Evolutionary conservation across 2,888 invertebrate genomes (phyloP).

Genomic region (Drosophila quasianomalipes): DNA sequence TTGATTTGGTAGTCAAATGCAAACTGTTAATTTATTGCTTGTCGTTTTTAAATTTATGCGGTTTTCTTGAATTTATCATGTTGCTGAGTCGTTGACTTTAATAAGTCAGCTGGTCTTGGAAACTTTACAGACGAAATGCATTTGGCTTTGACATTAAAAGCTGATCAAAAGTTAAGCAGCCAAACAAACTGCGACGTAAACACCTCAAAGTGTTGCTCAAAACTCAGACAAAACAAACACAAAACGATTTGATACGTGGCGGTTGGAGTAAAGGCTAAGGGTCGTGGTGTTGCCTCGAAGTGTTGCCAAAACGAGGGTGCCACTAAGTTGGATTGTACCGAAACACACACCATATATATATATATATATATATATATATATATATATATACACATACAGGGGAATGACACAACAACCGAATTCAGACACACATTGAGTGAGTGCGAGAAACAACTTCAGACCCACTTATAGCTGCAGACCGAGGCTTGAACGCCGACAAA

Average conservation of each 20-base stretch:
- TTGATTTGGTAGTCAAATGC: slow-evolving; percentile 8
- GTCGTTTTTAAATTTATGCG: neutral
- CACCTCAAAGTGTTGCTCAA: slow-evolving; percentile 58
- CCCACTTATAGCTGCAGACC: slow-evolving; percentile 27
- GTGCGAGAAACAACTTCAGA: slow-evolving; percentile 16
- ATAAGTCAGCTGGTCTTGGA: slow-evolving; percentile 40
- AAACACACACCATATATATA: too few species aligned
- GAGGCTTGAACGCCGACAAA: slow-evolving; percentile 53
- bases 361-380: neutral
- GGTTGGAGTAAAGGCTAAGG: neutral
- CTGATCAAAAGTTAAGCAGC: slow-evolving; percentile 76
- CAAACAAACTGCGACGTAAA: slow-evolving; percentile 49
- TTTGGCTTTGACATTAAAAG: slow-evolving; percentile 69
- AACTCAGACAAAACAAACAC: slow-evolving; percentile 55
- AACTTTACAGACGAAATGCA: slow-evolving; percentile 75
- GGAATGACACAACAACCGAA: slow-evolving; percentile 27
- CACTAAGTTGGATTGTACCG: slow-evolving; percentile 55
- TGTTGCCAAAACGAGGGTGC: slow-evolving; percentile 55
- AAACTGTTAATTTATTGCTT: neutral
- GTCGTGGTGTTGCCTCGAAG: slow-evolving; percentile 10
- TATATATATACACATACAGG: neutral
- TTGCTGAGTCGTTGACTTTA: slow-evolving; percentile 16
- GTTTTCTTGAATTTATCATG: slow-evolving; percentile 20
- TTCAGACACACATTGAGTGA: slow-evolving; percentile 9
- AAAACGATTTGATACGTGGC: slow-evolving; percentile 38